These are phyloP conservation scores for Trichonephila clavipes DNA, from an alignment of 1,140 invertebrate species.

Conservation along the genomic window DNA sequence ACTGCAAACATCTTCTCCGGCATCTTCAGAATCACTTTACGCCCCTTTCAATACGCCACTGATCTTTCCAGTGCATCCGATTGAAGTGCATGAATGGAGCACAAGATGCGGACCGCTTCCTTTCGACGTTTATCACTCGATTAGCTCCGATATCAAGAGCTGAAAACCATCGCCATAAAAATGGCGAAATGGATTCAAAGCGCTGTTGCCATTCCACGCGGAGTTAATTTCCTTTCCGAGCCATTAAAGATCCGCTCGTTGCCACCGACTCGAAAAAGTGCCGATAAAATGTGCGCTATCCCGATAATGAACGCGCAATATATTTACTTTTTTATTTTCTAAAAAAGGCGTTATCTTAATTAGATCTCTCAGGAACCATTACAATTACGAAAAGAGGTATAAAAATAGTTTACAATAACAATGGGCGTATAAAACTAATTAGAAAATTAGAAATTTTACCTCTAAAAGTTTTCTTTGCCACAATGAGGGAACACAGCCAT, in stretches of 20 bases:
- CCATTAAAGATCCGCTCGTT: constrained; percentile 46
- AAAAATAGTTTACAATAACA: constrained; percentile 49
- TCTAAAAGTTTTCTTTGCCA: neutral
- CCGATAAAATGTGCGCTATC: constrained; percentile 29
- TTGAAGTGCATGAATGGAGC: neutral
- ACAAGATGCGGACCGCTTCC: neutral
- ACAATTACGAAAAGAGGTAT: constrained; percentile 33
- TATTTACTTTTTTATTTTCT: neutral
- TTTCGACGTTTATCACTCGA: constrained; percentile 28
- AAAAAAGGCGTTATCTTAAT: constrained; percentile 38
- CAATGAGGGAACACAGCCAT: neutral
- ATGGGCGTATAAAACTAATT: constrained; percentile 42
- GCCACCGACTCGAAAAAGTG: constrained; percentile 11
- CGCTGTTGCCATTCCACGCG: constrained; percentile 47
- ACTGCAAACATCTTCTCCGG: too few species aligned
- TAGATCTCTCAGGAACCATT: constrained; percentile 52
- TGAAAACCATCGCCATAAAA: constrained; percentile 45
- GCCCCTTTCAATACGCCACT: too few species aligned
- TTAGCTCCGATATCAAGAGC: constrained; percentile 17
- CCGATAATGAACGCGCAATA: constrained; percentile 6
- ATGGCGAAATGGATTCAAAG: constrained; percentile 58
- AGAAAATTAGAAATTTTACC: constrained; percentile 51
- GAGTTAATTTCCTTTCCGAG: constrained; percentile 64
- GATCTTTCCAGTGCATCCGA: neutral
- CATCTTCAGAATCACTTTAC: too few species aligned